phyloP scores from a whole-genome alignment of 2,888 invertebrate genomes.

The Heliconius hortense region DNA sequence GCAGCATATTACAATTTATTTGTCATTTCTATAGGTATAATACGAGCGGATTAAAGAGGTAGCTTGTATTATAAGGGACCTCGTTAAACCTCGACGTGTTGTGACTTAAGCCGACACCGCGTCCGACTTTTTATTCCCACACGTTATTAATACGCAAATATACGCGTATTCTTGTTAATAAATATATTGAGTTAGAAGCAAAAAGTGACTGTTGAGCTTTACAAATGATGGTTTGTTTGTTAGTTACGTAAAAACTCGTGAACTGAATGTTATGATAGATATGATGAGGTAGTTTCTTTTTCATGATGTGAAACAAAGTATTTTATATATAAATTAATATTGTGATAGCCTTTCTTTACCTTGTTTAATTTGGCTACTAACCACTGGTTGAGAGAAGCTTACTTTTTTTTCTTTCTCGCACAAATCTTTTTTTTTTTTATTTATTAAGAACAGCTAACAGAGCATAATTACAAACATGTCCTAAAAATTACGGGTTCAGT shows the following conservation, averaged over 20 bases:
- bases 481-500: no score
- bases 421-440: no score
- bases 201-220: constrained; percentile 1
- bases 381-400: no score
- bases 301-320: neutral
- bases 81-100: constrained; percentile 1
- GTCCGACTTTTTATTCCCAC: constrained; percentile 31
- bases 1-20: neutral
- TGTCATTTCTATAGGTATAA: neutral
- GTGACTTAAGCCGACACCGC: constrained; percentile 14
- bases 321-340: no score
- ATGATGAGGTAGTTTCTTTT: neutral
- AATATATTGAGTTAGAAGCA: constrained; percentile 19
- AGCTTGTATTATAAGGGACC: neutral
- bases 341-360: no score
- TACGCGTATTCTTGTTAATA: constrained; percentile 28
- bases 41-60: neutral
- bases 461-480: no score
- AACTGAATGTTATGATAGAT: neutral
- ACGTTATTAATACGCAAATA: constrained; percentile 36
- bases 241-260: constrained; percentile 1
- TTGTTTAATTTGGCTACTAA: no score
- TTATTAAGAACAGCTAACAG: no score
- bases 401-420: no score
- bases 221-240: constrained; percentile 3